Evolutionary conservation across 2,797 vertebrate genomes (phyloP).

Genomic region (Phataginus tricuspis): DNA sequence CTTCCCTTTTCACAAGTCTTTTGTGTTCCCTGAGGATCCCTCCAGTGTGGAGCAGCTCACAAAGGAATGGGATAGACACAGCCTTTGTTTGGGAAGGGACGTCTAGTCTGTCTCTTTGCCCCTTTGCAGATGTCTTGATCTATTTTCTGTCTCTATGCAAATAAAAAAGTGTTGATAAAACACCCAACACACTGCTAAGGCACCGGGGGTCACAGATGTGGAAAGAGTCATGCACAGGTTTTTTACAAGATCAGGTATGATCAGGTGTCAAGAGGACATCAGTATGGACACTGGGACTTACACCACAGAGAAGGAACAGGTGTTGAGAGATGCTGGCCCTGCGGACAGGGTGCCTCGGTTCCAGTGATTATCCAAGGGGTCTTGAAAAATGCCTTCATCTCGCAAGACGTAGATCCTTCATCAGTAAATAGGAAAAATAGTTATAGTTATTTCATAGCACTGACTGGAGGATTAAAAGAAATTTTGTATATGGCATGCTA

Average conservation of each 20-base stretch:
- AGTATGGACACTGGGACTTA: too few species aligned
- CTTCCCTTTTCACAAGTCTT: slow-evolving; percentile 1
- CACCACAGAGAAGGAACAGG: neutral
- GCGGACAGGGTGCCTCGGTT: neutral
- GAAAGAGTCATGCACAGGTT: neutral
- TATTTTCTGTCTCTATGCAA: slow-evolving; percentile 9
- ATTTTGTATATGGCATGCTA: neutral
- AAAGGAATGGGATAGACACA: neutral
- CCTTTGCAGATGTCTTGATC: slow-evolving; percentile 53
- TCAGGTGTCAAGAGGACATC: neutral
- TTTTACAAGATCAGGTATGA: neutral
- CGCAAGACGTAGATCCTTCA: neutral
- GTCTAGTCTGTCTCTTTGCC: neutral
- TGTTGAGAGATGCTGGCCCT: neutral
- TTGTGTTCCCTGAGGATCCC: neutral
- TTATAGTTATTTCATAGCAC: neutral
- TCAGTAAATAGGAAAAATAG: neutral
- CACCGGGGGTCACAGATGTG: accelerated
- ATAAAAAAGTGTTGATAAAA: slow-evolving; percentile 1
- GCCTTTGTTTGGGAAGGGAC: slow-evolving; percentile 21
- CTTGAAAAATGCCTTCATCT: neutral
- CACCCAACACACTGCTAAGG: neutral
- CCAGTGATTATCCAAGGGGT: neutral
- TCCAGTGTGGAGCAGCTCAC: slow-evolving; percentile 41
- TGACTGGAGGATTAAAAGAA: neutral